Evolutionary conservation across 2,888 invertebrate genomes (phyloP).

Genomic region (Eristalinus aeneus): DNA sequence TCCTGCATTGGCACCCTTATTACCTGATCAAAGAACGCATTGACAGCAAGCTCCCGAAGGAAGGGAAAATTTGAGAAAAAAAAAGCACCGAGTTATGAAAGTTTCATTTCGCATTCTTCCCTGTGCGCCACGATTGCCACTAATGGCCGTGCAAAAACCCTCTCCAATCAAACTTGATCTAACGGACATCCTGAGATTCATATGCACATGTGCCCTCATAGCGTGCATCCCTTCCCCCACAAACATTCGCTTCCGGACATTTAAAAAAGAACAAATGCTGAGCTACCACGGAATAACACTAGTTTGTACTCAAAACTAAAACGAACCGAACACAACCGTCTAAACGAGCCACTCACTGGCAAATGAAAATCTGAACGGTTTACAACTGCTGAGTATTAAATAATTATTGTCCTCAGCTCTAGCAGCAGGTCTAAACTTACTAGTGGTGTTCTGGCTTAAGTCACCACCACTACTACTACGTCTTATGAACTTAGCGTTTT

Average conservation of each 20-base stretch:
- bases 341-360: conserved; percentile 81
- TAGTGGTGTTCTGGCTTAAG: conserved; percentile 49
- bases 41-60: too few species aligned
- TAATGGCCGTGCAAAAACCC: too few species aligned
- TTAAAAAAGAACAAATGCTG: background rate
- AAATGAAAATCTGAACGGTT: conserved; percentile 79
- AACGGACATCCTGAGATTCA: too few species aligned
- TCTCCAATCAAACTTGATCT: too few species aligned
- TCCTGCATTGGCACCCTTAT: too few species aligned
- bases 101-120: too few species aligned
- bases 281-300: background rate
- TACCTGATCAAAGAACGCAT: too few species aligned
- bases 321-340: conserved; percentile 3
- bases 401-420: conserved; percentile 79
- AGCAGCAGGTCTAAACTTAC: conserved; percentile 56
- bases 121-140: too few species aligned
- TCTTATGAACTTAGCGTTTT: conserved; percentile 40
- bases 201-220: too few species aligned
- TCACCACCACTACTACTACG: conserved; percentile 60
- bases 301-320: conserved; percentile 35
- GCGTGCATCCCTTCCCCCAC: background rate
- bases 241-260: background rate
- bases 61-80: too few species aligned
- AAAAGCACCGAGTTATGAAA: too few species aligned
- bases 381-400: conserved; percentile 78